Conservation (phyloP, 2,797 vertebrate species). For the Poeciliopsis turneri region DNA sequence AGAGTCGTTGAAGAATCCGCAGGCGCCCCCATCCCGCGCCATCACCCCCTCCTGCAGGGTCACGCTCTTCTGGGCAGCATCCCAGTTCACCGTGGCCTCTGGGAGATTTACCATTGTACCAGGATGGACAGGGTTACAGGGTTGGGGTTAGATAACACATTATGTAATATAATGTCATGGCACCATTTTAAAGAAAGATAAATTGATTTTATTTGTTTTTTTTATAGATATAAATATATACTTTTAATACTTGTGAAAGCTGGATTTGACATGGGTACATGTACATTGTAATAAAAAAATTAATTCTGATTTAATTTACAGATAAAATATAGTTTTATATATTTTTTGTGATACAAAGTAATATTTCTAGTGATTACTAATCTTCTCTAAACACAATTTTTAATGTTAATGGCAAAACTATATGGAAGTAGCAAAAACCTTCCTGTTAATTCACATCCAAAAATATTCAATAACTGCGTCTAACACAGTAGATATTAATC, state of each 20-base stretch:
- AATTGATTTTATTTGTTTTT: not conserved
- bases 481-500: not conserved
- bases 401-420: not conserved
- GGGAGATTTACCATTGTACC: constrained; percentile 61
- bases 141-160: constrained; percentile 72
- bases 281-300: not conserved
- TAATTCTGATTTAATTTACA: not conserved
- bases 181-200: constrained; percentile 7
- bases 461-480: not conserved
- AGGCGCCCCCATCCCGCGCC: constrained; percentile 85
- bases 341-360: not conserved
- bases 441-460: not conserved
- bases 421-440: not conserved
- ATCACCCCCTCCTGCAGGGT: constrained; percentile 79
- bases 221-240: not conserved
- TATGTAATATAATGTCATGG: constrained; percentile 65
- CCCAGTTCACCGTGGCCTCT: constrained; percentile 87
- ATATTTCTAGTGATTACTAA: not conserved
- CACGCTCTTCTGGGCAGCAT: constrained; percentile 79
- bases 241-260: no score
- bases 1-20: constrained; percentile 89
- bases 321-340: not conserved
- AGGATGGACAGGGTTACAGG: constrained; percentile 52
- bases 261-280: no score
- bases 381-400: not conserved